Percentiles rank a stretch among this genome's conserved stretches.
phyloP scores from a whole-genome alignment of 2,888 invertebrate genomes.

The Tetragonula carbonaria region DNA sequence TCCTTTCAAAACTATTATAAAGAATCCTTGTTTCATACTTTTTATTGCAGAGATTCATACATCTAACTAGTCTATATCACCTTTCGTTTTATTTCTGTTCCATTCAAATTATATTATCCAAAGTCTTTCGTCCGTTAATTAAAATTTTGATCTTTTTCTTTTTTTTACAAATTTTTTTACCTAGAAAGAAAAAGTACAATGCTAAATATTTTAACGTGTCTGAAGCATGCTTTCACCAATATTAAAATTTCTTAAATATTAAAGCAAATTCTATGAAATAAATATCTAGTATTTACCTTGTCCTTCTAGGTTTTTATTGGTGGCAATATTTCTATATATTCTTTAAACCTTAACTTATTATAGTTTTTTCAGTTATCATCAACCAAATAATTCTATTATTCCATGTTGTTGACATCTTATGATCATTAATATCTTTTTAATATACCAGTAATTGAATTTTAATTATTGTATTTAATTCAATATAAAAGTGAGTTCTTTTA shows the following conservation, averaged over 20 bases:
- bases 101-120: slow-evolving; percentile 22
- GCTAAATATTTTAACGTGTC: not conserved
- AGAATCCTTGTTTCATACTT: slow-evolving; percentile 17
- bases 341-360: not conserved
- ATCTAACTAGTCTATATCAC: slow-evolving; percentile 45
- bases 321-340: slow-evolving; percentile 21
- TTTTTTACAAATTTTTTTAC: slow-evolving; percentile 23
- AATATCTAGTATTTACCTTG: slow-evolving; percentile 21
- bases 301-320: slow-evolving; percentile 14
- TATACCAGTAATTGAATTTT: not conserved
- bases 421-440: not conserved
- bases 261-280: not conserved
- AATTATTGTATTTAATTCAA: not conserved
- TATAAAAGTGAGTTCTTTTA: not conserved
- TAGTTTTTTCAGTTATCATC: not conserved
- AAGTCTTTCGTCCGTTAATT: not conserved
- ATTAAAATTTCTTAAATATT: not conserved
- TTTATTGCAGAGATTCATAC: slow-evolving; percentile 59
- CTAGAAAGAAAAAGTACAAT: slow-evolving; percentile 26
- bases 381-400: not conserved
- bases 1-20: not conserved
- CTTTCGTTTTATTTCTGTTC: slow-evolving; percentile 30
- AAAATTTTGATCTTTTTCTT: slow-evolving; percentile 9
- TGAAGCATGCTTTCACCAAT: not conserved
- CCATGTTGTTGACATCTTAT: not conserved